phyloP scores from a whole-genome alignment of 2,797 vertebrate genomes.

The Numenius phaeopus region DNA sequence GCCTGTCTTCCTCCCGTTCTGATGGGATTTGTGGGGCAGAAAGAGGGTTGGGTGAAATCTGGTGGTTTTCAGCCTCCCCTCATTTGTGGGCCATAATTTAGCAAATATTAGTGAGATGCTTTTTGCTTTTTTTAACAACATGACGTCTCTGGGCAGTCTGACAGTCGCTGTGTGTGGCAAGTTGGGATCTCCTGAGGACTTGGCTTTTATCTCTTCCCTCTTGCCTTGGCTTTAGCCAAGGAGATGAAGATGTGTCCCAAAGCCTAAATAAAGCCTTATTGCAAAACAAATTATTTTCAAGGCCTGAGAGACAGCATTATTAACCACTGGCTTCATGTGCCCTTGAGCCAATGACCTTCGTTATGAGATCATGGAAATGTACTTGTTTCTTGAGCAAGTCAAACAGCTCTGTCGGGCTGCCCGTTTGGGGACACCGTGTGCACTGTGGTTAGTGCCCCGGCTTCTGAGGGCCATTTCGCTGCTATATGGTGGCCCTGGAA shows the following conservation, averaged over 20 bases:
- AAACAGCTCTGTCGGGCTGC: not conserved
- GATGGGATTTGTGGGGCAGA: not conserved
- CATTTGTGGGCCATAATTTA: not conserved
- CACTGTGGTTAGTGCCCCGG: not conserved
- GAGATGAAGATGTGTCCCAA: not conserved
- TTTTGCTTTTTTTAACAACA: not conserved
- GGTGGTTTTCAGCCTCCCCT: not conserved
- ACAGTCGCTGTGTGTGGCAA: not conserved
- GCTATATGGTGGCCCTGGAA: not conserved
- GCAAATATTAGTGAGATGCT: not conserved
- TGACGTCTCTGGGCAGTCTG: not conserved
- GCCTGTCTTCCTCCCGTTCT: not conserved
- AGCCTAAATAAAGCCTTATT: conserved; percentile 42
- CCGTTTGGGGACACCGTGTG: not conserved
- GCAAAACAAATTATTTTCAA: not conserved
- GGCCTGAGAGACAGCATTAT: not conserved
- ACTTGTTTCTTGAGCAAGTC: conserved; percentile 16
- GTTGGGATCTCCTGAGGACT: not conserved
- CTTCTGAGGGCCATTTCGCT: not conserved
- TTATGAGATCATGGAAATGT: conserved; percentile 34
- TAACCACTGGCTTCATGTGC: conserved; percentile 9
- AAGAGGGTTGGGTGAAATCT: not conserved
- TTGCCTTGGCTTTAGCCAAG: not conserved
- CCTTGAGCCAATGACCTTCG: not conserved
- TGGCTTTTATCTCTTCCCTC: not conserved